phyloP scores from a whole-genome alignment of 2,113 vertebrate genomes.

The Chaetodon trifascialis region DNA sequence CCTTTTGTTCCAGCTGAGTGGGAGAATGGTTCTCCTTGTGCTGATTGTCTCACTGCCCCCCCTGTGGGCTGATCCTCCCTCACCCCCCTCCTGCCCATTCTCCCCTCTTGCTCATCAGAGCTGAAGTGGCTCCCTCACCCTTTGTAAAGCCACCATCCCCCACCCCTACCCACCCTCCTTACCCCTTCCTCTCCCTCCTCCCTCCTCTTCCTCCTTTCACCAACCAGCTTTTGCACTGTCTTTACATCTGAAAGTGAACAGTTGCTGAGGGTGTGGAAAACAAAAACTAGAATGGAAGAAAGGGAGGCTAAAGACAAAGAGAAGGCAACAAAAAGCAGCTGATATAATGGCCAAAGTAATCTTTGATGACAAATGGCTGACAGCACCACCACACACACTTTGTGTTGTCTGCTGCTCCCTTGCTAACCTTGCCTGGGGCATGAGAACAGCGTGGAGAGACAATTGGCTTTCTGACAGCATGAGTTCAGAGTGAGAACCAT shows the following conservation, averaged over 20 bases:
- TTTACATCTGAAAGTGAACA: slow-evolving; percentile 56
- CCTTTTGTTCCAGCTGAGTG: slow-evolving; percentile 76
- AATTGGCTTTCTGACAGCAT: slow-evolving; percentile 56
- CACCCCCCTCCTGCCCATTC: slow-evolving; percentile 12
- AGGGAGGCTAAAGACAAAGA: slow-evolving; percentile 36
- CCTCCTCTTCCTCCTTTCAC: slow-evolving; percentile 26
- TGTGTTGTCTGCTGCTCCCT: slow-evolving; percentile 43
- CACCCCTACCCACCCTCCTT: slow-evolving; percentile 1
- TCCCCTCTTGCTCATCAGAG: slow-evolving; percentile 45
- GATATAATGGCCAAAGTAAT: slow-evolving; percentile 36
- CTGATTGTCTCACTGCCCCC: slow-evolving; percentile 73
- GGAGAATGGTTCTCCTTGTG: slow-evolving; percentile 77
- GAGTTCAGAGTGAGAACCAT: slow-evolving; percentile 37
- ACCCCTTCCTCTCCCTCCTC: background rate
- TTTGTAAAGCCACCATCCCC: slow-evolving; percentile 54
- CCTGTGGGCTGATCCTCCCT: slow-evolving; percentile 25
- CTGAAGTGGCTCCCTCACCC: slow-evolving; percentile 61
- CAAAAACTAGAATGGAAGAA: slow-evolving; percentile 32
- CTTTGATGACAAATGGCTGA: slow-evolving; percentile 59
- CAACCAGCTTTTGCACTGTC: slow-evolving; percentile 42
- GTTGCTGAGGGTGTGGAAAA: slow-evolving; percentile 38
- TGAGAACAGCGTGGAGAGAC: slow-evolving; percentile 45
- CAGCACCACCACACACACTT: slow-evolving; percentile 29
- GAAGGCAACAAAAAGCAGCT: slow-evolving; percentile 28
- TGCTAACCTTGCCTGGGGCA: slow-evolving; percentile 66